phyloP scores from a whole-genome alignment of 2,888 invertebrate genomes.

The Ophion ellenae region DNA sequence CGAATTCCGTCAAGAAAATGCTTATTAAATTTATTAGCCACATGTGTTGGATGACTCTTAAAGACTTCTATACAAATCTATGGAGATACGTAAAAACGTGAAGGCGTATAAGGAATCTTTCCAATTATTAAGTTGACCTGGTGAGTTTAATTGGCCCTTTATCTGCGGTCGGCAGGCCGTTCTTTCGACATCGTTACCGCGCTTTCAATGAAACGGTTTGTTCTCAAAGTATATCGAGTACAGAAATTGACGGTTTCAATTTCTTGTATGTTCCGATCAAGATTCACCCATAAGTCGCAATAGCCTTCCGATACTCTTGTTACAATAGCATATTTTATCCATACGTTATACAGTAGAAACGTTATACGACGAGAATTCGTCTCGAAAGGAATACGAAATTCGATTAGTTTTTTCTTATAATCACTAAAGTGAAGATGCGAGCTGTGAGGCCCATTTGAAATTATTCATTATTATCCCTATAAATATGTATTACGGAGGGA shows the following conservation, averaged over 20 bases:
- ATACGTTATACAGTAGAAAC: no score
- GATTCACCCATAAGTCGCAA: background rate
- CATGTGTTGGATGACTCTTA: background rate
- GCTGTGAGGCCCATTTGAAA: no score
- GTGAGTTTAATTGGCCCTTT: constrained; percentile 76
- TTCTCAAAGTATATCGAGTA: constrained; percentile 40
- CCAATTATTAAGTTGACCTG: constrained; percentile 77
- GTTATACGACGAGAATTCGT: no score
- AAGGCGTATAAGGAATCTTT: constrained; percentile 65
- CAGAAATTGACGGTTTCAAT: constrained; percentile 9
- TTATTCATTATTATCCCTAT: no score
- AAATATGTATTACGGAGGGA: no score
- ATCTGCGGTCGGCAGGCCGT: constrained; percentile 73
- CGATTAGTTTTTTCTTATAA: no score
- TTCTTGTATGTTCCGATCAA: background rate
- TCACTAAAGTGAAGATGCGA: no score
- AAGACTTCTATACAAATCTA: background rate
- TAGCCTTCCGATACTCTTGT: background rate
- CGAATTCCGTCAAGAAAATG: background rate
- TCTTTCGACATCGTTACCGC: constrained; percentile 67
- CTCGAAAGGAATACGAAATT: no score
- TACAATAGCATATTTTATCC: background rate
- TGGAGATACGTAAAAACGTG: constrained; percentile 14
- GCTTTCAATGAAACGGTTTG: constrained; percentile 58
- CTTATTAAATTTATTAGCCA: background rate